phyloP scores from a whole-genome alignment of 2,797 vertebrate genomes.

The Chiloscyllium punctatum region DNA sequence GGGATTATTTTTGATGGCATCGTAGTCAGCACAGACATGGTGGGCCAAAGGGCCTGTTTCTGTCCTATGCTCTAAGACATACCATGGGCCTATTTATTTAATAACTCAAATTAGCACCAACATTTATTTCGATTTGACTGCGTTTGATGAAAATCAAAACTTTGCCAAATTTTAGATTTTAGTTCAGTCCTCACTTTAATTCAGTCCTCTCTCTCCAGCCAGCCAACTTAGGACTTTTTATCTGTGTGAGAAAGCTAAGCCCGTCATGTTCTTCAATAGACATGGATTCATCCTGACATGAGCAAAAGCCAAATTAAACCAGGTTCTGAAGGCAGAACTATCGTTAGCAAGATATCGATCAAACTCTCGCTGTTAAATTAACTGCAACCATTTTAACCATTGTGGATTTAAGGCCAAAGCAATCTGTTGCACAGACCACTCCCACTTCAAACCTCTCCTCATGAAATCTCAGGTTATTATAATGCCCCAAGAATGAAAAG shows the following conservation, averaged over 20 bases:
- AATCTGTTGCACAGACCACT: background rate
- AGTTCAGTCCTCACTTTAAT: background rate
- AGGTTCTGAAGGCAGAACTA: background rate
- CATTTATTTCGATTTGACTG: background rate
- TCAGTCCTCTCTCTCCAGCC: background rate
- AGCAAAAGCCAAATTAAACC: background rate
- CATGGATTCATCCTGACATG: background rate
- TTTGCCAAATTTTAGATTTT: background rate
- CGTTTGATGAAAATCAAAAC: background rate
- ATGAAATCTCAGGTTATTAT: background rate
- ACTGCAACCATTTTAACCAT: background rate
- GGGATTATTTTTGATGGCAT: too few relatives aligned
- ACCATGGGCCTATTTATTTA: background rate
- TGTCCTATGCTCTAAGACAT: background rate
- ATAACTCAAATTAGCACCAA: background rate
- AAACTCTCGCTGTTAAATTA: background rate
- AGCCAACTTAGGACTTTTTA: background rate
- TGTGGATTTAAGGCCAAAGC: background rate
- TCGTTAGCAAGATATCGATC: background rate
- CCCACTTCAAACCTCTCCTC: background rate
- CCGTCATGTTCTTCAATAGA: background rate
- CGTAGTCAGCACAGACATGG: too few relatives aligned
- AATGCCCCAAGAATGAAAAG: background rate
- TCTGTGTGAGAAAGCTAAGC: background rate
- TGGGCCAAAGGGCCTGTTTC: too few relatives aligned